Percentiles rank a stretch among this genome's conserved stretches.
These are phyloP conservation scores for Eremobia ochroleuca DNA, from an alignment of 2,888 invertebrate species.

Conservation along the genomic window DNA sequence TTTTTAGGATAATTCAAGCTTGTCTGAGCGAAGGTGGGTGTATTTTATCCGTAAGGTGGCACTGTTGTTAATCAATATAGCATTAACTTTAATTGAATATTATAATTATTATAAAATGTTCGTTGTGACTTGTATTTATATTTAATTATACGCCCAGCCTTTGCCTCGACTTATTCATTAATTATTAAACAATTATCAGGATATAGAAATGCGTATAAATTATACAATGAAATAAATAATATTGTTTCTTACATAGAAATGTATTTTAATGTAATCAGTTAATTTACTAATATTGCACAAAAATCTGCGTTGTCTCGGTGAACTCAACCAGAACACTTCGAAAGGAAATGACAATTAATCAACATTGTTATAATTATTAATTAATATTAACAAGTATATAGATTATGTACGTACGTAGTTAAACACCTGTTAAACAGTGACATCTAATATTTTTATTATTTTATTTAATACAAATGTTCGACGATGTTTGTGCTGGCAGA, in stretches of 20 bases:
- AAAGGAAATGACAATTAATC: slow-evolving; percentile 80
- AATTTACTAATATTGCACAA: slow-evolving; percentile 49
- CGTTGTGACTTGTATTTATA: slow-evolving; percentile 27
- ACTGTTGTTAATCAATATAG: slow-evolving; percentile 17
- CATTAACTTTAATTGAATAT: slow-evolving; percentile 1
- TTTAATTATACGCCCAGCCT: background rate
- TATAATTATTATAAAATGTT: slow-evolving; percentile 11
- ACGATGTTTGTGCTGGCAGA: slow-evolving; percentile 75
- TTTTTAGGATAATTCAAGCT: background rate
- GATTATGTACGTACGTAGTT: slow-evolving; percentile 88
- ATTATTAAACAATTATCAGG: background rate
- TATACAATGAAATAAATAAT: background rate
- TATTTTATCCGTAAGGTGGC: background rate
- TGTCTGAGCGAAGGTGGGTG: background rate
- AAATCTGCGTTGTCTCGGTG: slow-evolving; percentile 48
- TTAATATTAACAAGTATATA: slow-evolving; percentile 90
- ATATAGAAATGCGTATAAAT: background rate
- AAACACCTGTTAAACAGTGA: slow-evolving; percentile 91
- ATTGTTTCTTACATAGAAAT: background rate
- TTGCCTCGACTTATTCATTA: background rate
- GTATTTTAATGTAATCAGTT: slow-evolving; percentile 18
- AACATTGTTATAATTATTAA: slow-evolving; percentile 89
- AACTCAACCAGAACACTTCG: slow-evolving; percentile 71
- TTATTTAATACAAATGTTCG: slow-evolving; percentile 81
- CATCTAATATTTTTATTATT: slow-evolving; percentile 87